These are phyloP conservation scores for Oncopodura yosiiana DNA, from an alignment of 1,140 invertebrate species.

Conservation along the genomic window DNA sequence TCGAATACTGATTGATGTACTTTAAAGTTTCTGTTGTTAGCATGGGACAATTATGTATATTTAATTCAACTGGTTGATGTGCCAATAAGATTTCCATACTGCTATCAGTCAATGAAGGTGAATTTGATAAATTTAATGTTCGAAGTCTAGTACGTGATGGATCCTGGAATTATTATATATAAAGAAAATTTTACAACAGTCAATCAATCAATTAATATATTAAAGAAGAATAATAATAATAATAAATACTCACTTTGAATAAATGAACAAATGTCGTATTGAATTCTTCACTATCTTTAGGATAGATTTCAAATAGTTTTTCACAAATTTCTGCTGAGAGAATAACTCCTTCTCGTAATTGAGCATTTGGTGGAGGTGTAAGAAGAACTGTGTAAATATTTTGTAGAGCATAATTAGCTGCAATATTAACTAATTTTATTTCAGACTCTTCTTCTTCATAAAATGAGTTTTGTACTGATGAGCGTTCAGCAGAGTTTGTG, in stretches of 20 bases:
- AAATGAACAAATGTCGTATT: slow-evolving; percentile 15
- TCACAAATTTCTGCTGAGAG: slow-evolving; percentile 63
- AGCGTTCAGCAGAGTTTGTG: too few species aligned
- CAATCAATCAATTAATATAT: too few species aligned
- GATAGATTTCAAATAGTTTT: slow-evolving; percentile 51
- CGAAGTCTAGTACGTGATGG: slow-evolving; percentile 54
- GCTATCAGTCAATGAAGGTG: slow-evolving; percentile 53
- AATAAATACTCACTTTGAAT: slow-evolving; percentile 20
- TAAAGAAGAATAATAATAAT: not conserved
- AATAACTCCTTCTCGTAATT: slow-evolving; percentile 48
- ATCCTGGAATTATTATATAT: slow-evolving; percentile 54
- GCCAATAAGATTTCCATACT: slow-evolving; percentile 56
- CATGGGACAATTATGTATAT: slow-evolving; percentile 58
- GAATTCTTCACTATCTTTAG: slow-evolving; percentile 22
- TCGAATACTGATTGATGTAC: slow-evolving; percentile 45
- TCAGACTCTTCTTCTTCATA: too few species aligned
- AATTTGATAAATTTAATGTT: slow-evolving; percentile 56
- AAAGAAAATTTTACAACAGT: not conserved
- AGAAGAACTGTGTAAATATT: too few species aligned
- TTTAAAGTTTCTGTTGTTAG: slow-evolving; percentile 52
- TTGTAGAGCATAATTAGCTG: too few species aligned
- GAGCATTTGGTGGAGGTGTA: too few species aligned
- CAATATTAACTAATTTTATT: too few species aligned
- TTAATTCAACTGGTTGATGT: slow-evolving; percentile 61
- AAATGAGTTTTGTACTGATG: too few species aligned